Evolutionary conservation across 2,888 invertebrate species (phyloP), one percentile per base, ranked within the genome.

Genomic region (Heliothis peltigera): DNA sequence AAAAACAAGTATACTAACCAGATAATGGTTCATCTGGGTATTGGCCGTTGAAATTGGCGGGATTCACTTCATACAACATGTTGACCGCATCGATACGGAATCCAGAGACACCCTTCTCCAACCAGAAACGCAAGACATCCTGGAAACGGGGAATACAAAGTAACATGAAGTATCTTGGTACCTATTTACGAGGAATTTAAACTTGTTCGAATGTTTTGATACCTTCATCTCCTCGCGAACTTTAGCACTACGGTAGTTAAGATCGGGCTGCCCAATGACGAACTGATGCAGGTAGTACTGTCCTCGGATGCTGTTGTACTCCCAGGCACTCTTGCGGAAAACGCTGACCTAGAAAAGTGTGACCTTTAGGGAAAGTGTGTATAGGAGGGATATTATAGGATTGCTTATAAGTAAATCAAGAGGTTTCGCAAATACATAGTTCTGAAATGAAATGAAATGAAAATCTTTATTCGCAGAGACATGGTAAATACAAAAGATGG

Each of bases 101-200:
- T 0, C 98, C 99, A 77, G 97, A 97, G 0, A 98, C 96, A 3
- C 98, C 98, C 79, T 96, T 96, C 25, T 96, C 96, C 71, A 98
- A 86, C 98, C 98, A 99, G 88, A 96, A 98, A 17, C 92, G 92
- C 15, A 98, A 84, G 1, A 97, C 95, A 10, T 96, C 93, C 96
- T 97, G 76, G 1, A 52, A 77, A 66, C 1, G 35, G 17, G 12
- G 0, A 17, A 43, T 42, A 1, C 7, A 32, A 35, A 39, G 2
- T 10, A 12, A 17, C n/a, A 22, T n/a, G n/a, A n/a, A n/a, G n/a
- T n/a, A 35, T 19, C 4, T 35, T 15, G n/a, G 28, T 17, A 2
- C 22, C n/a, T 28, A 8, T 3, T 0, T 15, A 35, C 15, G 15
- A 35, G 15, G 15, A 35, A 4, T 35, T 35, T 3, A 35, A 10